These are phyloP conservation scores for Encarsia formosa DNA, from an alignment of 2,888 invertebrate species.

Conservation along the genomic window DNA sequence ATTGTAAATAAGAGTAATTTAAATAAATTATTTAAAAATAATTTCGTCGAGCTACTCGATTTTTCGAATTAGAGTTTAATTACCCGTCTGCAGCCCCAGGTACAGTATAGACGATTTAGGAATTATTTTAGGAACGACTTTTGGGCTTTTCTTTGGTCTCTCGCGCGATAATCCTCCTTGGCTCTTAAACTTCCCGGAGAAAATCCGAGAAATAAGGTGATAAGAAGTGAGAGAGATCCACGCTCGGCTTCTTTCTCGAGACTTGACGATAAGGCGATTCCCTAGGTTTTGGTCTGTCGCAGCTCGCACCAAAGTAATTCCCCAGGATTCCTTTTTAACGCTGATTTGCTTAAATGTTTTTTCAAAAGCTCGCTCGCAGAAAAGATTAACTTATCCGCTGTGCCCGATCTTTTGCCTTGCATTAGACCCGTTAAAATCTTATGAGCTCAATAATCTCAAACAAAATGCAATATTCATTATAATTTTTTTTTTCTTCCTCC, in stretches of 20 bases:
- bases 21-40: too few species aligned
- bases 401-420: too few species aligned
- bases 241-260: neutral
- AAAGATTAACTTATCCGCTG: constrained; percentile 11
- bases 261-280: constrained; percentile 23
- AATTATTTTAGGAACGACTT: too few species aligned
- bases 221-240: constrained; percentile 16
- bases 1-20: too few species aligned
- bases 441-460: too few species aligned
- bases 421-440: too few species aligned
- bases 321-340: neutral
- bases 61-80: too few species aligned
- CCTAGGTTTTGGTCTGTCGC: constrained; percentile 1
- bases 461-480: too few species aligned
- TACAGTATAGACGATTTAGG: too few species aligned
- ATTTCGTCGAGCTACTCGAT: too few species aligned
- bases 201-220: constrained; percentile 25
- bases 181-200: constrained; percentile 29
- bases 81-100: too few species aligned
- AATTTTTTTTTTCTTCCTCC: too few species aligned
- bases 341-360: constrained; percentile 24
- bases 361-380: constrained; percentile 9
- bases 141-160: neutral
- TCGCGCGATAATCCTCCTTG: constrained; percentile 32
- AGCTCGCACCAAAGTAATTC: constrained; percentile 5